These are phyloP conservation scores for Onychorhynchus coronatus DNA, from an alignment of 2,113 vertebrate species.

Conservation along the genomic window DNA sequence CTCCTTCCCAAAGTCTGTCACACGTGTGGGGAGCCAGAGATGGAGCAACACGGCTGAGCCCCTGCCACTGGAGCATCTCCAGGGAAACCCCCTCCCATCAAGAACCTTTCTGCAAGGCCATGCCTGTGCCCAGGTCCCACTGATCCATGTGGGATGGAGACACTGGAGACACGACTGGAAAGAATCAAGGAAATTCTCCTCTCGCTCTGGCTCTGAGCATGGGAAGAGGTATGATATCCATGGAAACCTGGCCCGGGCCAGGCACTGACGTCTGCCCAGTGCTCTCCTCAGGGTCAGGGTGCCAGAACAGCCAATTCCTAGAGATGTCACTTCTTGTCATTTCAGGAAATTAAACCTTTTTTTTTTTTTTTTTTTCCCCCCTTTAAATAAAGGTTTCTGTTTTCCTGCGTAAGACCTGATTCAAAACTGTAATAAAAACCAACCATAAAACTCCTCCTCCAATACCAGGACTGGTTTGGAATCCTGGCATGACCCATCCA, in stretches of 20 bases:
- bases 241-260: slow-evolving; percentile 23
- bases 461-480: neutral
- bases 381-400: neutral
- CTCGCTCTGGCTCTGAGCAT: neutral
- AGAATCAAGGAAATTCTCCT: neutral
- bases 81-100: neutral
- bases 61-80: neutral
- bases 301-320: neutral
- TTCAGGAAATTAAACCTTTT: slow-evolving; percentile 15
- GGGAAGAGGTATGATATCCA: neutral
- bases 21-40: neutral
- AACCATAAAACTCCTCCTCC: neutral
- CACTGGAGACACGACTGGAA: neutral
- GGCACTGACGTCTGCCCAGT: neutral
- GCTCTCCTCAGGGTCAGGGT: slow-evolving; percentile 3
- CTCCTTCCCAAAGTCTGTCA: neutral
- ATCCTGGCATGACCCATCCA: neutral
- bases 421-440: neutral
- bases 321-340: neutral
- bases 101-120: too few relatives aligned
- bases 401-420: neutral
- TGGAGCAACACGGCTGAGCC: rapidly evolving
- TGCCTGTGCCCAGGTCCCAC: neutral
- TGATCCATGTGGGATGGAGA: neutral
- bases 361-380: neutral